phyloP scores from a whole-genome alignment of 2,113 vertebrate species.

The Regulus satrapa region DNA sequence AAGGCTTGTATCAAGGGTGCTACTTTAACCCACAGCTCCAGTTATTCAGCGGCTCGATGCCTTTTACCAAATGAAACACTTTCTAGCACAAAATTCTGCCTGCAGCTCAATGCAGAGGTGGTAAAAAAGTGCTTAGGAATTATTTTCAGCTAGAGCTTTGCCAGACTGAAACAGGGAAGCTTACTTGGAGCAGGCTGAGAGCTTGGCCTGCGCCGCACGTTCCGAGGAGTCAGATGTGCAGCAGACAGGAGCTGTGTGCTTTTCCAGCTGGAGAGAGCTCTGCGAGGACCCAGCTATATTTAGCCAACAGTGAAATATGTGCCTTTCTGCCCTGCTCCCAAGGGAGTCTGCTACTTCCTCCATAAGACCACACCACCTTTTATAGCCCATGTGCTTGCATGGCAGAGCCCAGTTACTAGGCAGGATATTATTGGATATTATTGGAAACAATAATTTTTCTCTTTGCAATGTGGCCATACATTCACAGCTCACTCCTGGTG shows the following conservation, averaged over 20 bases:
- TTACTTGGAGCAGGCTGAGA: background rate
- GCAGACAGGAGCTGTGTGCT: background rate
- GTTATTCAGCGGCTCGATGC: background rate
- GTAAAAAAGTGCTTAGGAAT: background rate
- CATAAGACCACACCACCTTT: background rate
- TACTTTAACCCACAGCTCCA: background rate
- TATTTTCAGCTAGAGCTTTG: background rate
- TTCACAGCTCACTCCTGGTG: accelerated
- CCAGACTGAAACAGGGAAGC: background rate
- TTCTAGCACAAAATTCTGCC: background rate
- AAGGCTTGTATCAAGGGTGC: background rate
- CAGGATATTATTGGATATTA: background rate
- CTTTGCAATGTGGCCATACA: background rate
- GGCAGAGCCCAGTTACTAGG: background rate
- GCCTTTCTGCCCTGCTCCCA: background rate
- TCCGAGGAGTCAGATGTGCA: background rate
- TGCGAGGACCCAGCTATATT: background rate
- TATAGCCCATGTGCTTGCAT: background rate
- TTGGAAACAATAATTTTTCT: background rate
- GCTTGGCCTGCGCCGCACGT: background rate
- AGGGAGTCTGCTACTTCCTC: background rate
- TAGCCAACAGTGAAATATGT: background rate
- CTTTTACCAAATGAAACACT: background rate
- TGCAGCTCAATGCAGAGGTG: background rate
- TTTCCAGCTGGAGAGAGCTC: background rate